Base-by-base conservation (phyloP, 2,888 invertebrate genomes). In the Limenitis camilla region DNA sequence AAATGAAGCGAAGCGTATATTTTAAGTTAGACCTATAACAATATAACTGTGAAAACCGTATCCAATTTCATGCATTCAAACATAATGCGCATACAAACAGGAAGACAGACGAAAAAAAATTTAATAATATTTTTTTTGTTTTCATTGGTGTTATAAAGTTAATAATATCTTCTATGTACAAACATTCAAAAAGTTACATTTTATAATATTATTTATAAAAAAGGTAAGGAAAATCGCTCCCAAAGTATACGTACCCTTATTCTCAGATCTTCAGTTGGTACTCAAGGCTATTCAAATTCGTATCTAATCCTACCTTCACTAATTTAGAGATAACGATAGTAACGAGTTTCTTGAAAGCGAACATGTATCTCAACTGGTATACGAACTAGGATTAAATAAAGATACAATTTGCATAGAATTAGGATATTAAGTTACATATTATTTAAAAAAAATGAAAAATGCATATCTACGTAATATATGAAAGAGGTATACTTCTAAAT, bases 291-390 rank as follows among this genome's bases (percentile, higher is more conserved):
- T 67, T 64, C 63, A 62, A 67, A 68, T 60, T 61, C 56, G 61
- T 60, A 60, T 60, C 60, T 72, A 73, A 74, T 68, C 77, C 71
- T 40, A 57, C 65, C 62, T 70, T 67, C 66, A 73, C 73, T 74
- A 75, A 78, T 76, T 78, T 65, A 64, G 62, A 74, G 78, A 80
- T 79, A 79, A 76, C 69, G 66, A 60, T 59, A 62, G 51, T 41
- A 54, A 53, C 51, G 63, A 62, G 66, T 53, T 61, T 52, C 62
- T 69, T 68, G 59, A 64, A 63, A 61, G 60, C 61, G 59, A 66
- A 71, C 68, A 72, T 68, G 65, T 67, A 65, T 73, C 68, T 65
- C 49, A 38, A 38, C 49, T 44, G 53, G 56, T 49, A 51, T 31
- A 44, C 50, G 53, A 62, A 62, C 53, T 44, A 60, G 61, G 60